phyloP scores from a whole-genome alignment of 2,888 invertebrate genomes.

The Choreutis nemorana region DNA sequence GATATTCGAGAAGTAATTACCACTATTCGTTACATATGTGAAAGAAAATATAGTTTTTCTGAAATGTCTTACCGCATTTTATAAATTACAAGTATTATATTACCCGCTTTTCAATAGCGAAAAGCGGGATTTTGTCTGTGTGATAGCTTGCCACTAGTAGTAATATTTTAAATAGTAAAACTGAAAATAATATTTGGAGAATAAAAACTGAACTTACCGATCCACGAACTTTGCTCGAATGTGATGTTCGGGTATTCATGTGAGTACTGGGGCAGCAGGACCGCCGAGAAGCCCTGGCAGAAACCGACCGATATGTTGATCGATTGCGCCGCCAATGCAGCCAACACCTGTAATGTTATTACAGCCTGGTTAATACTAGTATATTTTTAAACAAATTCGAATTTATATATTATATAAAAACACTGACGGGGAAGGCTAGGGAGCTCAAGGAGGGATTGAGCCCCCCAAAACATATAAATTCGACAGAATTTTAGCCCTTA shows the following conservation, averaged over 20 bases:
- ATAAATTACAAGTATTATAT: too few relatives aligned
- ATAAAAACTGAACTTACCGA: conserved; percentile 55
- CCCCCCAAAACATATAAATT: too few relatives aligned
- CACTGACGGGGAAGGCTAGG: too few relatives aligned
- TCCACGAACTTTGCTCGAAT: conserved; percentile 74
- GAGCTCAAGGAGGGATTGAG: too few relatives aligned
- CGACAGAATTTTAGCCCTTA: too few relatives aligned
- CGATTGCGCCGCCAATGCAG: conserved; percentile 76
- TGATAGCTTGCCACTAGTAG: conserved; percentile 14
- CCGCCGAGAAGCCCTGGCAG: conserved; percentile 79
- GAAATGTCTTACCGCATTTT: too few relatives aligned
- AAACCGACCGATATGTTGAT: conserved; percentile 80
- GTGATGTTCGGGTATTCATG: conserved; percentile 62
- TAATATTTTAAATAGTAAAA: conserved; percentile 18
- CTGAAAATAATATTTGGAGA: conserved; percentile 16
- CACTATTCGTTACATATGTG: too few relatives aligned
- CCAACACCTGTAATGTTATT: conserved; percentile 64
- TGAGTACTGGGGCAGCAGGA: conserved; percentile 74
- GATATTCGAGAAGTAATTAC: too few relatives aligned
- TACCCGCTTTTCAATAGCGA: too few relatives aligned
- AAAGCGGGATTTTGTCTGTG: conserved; percentile 7
- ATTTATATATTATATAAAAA: too few relatives aligned
- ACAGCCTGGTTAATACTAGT: conserved; percentile 9
- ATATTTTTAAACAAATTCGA: too few relatives aligned
- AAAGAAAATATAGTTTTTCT: too few relatives aligned